Percentiles rank a stretch among this genome's conserved stretches.
phyloP scores from a whole-genome alignment of 2,797 vertebrate genomes.

The Macropus fuliginosus region DNA sequence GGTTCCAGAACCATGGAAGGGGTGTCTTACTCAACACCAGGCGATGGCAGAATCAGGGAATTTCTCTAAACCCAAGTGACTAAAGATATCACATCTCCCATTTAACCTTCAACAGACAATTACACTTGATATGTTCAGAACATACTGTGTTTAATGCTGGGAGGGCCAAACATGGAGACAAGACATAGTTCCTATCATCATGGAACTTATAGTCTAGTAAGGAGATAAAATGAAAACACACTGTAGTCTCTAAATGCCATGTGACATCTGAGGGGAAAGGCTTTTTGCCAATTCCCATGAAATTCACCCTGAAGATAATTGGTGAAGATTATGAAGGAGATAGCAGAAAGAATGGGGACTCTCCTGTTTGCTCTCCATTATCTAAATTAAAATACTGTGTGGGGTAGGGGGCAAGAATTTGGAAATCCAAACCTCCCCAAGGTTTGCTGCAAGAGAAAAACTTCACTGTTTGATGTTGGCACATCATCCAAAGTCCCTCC shows the following conservation, averaged over 20 bases:
- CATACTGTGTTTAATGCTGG: not conserved
- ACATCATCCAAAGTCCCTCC: constrained; percentile 85
- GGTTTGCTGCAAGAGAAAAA: constrained; percentile 85
- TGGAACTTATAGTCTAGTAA: not conserved
- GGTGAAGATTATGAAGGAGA: constrained; percentile 57
- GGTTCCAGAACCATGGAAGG: constrained; percentile 5
- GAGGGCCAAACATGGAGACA: not conserved
- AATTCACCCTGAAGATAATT: constrained; percentile 9
- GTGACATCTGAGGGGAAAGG: not conserved
- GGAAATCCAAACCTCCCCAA: constrained; percentile 81
- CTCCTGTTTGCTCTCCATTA: constrained; percentile 74
- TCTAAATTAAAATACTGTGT: constrained; percentile 80
- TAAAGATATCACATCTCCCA: constrained; percentile 33
- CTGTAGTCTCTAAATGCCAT: not conserved
- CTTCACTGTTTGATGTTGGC: constrained; percentile 87
- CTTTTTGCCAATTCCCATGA: not conserved
- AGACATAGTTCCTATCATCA: not conserved
- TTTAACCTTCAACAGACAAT: constrained; percentile 22
- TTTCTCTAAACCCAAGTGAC: constrained; percentile 42
- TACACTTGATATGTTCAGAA: not conserved
- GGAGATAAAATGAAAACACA: not conserved
- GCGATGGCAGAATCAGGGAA: constrained; percentile 40
- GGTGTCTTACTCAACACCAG: constrained; percentile 18
- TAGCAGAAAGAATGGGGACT: constrained; percentile 41
- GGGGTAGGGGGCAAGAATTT: constrained; percentile 74